Conservation (phyloP, 2,888 invertebrate genomes). For the Blomia tropicalis region DNA sequence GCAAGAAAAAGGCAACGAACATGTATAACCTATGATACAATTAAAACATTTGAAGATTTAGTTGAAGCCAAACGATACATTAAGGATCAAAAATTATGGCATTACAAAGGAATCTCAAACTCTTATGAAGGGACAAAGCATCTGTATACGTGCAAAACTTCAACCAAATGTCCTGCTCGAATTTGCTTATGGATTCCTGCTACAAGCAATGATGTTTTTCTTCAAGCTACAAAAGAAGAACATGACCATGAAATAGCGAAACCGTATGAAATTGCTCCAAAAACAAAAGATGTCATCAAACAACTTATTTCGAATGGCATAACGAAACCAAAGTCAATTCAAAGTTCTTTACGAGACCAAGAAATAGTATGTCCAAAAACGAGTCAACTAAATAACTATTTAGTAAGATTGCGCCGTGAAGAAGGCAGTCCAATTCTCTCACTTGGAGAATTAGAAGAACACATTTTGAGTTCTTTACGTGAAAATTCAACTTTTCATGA, state of each 20-base stretch:
- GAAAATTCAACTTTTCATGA: neutral
- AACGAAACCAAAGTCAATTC: neutral
- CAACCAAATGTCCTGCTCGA: neutral
- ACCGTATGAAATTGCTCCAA: neutral
- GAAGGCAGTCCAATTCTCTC: neutral
- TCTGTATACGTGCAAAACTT: neutral
- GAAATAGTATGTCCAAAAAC: neutral
- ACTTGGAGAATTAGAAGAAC: neutral
- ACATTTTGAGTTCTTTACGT: neutral
- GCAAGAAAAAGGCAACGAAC: neutral
- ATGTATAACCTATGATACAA: neutral
- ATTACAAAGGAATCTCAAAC: neutral
- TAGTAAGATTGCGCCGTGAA: neutral
- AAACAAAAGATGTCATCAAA: neutral
- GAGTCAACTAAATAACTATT: neutral
- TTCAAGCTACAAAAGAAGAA: neutral
- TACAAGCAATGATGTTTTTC: neutral
- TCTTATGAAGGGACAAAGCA: neutral
- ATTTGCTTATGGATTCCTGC: neutral
- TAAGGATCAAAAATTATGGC: neutral
- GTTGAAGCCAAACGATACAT: neutral
- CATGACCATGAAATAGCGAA: neutral
- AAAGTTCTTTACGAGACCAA: neutral
- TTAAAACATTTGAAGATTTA: neutral
- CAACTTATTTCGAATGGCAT: neutral